phyloP scores from a whole-genome alignment of 2,888 invertebrate genomes.

The Agrilus mali region DNA sequence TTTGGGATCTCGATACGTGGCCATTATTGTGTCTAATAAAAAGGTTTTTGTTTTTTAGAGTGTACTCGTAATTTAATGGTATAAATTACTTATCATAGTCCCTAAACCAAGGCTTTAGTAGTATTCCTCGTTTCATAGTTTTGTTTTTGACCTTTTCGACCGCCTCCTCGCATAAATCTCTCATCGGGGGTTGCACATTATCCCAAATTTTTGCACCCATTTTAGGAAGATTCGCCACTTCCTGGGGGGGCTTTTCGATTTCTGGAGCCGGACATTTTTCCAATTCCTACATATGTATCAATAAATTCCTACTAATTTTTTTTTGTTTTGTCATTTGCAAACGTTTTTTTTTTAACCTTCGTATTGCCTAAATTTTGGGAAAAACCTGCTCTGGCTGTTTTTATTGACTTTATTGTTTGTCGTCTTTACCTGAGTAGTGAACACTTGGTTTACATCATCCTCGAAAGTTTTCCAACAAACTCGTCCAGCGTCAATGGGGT shows the following conservation, averaged over 20 bases:
- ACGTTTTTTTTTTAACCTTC: background rate
- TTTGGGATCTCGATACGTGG: conserved; percentile 55
- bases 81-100: conserved; percentile 52
- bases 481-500: conserved; percentile 54
- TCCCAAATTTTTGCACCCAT: conserved; percentile 41
- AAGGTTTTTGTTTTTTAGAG: background rate
- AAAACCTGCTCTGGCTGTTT: background rate
- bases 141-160: conserved; percentile 49
- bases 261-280: conserved; percentile 53
- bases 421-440: conserved; percentile 27
- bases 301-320: no score
- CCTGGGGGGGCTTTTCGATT: conserved; percentile 42
- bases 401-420: background rate
- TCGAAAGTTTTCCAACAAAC: conserved; percentile 67
- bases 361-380: background rate
- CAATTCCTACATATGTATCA: conserved; percentile 30
- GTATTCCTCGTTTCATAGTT: conserved; percentile 46
- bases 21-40: conserved; percentile 50
- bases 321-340: no score
- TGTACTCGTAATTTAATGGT: background rate
- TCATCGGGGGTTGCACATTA: conserved; percentile 21
- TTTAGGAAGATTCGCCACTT: conserved; percentile 36
- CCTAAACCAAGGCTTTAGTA: conserved; percentile 54
- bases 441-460: conserved; percentile 61
- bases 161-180: conserved; percentile 48